These are phyloP conservation scores for Eurystomus gularis DNA, from an alignment of 2,113 vertebrate species.

Conservation along the genomic window DNA sequence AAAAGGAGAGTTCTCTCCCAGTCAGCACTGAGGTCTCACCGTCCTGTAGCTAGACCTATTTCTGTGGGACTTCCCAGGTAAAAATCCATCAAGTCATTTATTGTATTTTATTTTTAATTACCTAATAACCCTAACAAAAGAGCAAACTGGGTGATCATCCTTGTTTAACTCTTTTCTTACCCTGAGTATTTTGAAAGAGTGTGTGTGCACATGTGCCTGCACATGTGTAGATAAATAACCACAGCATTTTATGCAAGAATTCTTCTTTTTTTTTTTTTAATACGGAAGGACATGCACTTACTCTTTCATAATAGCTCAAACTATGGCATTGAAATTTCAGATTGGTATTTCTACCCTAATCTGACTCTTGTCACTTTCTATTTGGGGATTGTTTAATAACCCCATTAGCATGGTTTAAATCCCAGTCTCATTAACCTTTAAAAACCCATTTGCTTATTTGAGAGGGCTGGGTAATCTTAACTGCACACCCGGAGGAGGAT, in stretches of 20 bases:
- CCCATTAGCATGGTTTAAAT: neutral
- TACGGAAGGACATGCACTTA: neutral
- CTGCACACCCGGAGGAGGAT: neutral
- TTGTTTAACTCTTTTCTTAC: neutral
- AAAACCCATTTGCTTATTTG: neutral
- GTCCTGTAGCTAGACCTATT: constrained; percentile 91
- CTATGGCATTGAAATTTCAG: neutral
- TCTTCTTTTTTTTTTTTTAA: neutral
- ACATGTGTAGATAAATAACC: neutral
- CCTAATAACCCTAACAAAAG: neutral
- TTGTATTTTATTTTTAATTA: neutral
- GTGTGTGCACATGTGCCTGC: neutral
- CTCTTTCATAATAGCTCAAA: neutral
- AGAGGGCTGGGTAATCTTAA: neutral
- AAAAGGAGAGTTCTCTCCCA: constrained; percentile 89
- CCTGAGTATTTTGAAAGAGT: neutral
- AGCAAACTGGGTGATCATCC: neutral
- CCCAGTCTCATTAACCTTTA: neutral
- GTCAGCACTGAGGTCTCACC: constrained; percentile 92
- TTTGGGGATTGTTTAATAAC: neutral
- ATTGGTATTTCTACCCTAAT: neutral
- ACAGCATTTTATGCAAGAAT: neutral
- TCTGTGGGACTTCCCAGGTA: constrained; percentile 85
- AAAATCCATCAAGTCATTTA: neutral
- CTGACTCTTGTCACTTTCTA: neutral